Conservation (phyloP, 1,140 invertebrate genomes). For the Papilio dardanus region DNA sequence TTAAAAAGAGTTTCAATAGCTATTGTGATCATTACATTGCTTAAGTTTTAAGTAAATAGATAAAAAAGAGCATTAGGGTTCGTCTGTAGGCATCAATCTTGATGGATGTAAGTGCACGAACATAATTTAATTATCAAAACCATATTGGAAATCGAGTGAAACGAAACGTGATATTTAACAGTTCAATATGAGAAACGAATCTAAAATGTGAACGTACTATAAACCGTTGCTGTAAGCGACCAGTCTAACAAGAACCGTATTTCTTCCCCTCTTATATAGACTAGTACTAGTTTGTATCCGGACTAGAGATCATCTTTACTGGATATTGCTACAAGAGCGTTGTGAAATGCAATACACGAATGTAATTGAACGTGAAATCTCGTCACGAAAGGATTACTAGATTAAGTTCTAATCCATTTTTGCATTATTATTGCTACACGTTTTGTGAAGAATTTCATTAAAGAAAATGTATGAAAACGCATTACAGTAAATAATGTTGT, state of each 20-base stretch:
- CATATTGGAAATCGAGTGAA: conserved; percentile 1
- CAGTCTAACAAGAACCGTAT: conserved; percentile 11
- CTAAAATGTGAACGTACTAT: conserved; percentile 31
- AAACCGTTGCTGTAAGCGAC: conserved; percentile 15
- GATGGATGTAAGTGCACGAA: not conserved
- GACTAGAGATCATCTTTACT: not conserved
- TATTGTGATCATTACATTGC: not conserved
- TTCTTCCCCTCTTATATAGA: not conserved
- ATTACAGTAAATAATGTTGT: too few species aligned
- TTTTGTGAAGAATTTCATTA: not conserved
- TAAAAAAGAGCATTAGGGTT: not conserved
- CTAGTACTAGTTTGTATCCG: not conserved
- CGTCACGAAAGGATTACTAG: conserved; percentile 21
- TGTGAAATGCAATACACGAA: conserved; percentile 27
- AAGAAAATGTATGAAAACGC: too few species aligned
- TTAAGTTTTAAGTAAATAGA: too few species aligned
- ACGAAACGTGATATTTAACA: conserved; percentile 6
- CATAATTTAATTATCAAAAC: not conserved
- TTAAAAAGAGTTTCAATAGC: not conserved
- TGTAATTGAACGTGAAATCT: conserved; percentile 30
- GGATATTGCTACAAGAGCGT: conserved; percentile 4
- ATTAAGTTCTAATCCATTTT: conserved; percentile 8
- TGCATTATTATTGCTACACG: not conserved
- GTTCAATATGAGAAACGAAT: conserved; percentile 24
- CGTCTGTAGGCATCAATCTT: not conserved